phyloP scores from a whole-genome alignment of 2,888 invertebrate species.

The Lomographa bimaculata region DNA sequence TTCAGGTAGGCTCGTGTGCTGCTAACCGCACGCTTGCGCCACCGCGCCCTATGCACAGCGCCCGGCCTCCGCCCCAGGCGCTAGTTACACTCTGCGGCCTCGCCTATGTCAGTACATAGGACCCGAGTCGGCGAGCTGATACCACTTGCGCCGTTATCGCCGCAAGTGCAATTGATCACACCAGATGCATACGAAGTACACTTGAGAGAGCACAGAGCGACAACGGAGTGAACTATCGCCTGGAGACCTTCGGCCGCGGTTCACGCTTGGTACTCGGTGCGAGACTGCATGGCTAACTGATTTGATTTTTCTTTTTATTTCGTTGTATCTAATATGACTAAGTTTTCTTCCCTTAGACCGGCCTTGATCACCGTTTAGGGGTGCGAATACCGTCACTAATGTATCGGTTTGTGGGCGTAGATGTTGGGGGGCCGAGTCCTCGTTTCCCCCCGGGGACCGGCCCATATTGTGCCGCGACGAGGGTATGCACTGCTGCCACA shows the following conservation, averaged over 20 bases:
- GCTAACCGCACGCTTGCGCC: conserved; percentile 50
- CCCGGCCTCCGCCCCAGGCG: conserved; percentile 12
- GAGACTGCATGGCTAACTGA: conserved; percentile 68
- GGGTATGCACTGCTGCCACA: conserved; percentile 85
- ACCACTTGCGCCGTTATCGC: conserved; percentile 25
- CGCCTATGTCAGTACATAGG: conserved; percentile 14
- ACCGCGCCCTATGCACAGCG: conserved; percentile 26
- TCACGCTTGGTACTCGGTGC: conserved; percentile 61
- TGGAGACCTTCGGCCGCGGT: conserved; percentile 15
- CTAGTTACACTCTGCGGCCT: conserved; percentile 4
- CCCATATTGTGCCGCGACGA: conserved; percentile 85
- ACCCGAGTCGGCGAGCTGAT: conserved; percentile 18
- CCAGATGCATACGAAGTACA: too few species aligned
- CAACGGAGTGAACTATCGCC: conserved; percentile 17
- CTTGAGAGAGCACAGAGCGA: too few species aligned
- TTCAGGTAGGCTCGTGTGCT: conserved; percentile 84
- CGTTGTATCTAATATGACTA: conserved; percentile 64
- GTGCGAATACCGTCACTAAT: conserved; percentile 48
- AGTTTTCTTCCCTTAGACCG: conserved; percentile 69
- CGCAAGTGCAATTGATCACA: too few species aligned
- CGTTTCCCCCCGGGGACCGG: conserved; percentile 84
- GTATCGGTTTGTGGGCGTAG: conserved; percentile 73
- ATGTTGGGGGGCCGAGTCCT: conserved; percentile 84
- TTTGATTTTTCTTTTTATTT: conserved; percentile 48
- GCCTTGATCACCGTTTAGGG: conserved; percentile 71